These are phyloP conservation scores for Sprattus sprattus DNA, from an alignment of 2,113 vertebrate species.

Conservation along the genomic window DNA sequence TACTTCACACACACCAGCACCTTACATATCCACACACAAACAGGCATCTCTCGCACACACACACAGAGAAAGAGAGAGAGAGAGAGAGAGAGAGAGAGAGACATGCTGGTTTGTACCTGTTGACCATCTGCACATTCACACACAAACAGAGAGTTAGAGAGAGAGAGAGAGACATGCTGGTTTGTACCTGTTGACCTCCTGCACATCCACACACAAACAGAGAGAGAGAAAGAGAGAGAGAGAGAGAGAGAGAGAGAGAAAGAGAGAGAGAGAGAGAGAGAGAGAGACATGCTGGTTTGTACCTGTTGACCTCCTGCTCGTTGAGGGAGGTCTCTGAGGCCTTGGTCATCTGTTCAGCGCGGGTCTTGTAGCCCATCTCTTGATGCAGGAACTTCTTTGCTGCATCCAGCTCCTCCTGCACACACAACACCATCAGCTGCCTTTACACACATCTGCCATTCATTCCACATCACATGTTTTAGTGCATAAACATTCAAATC, in stretches of 20 bases:
- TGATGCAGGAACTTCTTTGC: conserved; percentile 87
- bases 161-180: no score
- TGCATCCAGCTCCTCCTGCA: conserved; percentile 82
- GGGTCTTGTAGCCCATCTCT: conserved; percentile 97
- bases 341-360: conserved; percentile 87
- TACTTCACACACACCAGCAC: not conserved
- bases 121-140: no score
- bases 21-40: not conserved
- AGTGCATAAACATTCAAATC: no score
- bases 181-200: no score
- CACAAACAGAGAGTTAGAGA: no score
- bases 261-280: not conserved
- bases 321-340: conserved; percentile 83
- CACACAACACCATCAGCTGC: not conserved
- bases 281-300: conserved; percentile 9
- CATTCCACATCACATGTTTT: no score
- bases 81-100: conserved; percentile 13
- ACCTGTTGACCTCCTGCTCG: conserved; percentile 86
- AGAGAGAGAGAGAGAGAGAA: conserved; percentile 9
- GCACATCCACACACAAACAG: not conserved
- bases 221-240: not conserved
- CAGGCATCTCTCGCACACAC: not conserved
- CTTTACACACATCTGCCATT: no score
- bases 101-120: no score
- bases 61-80: not conserved